Base-by-base conservation (phyloP, 2,888 invertebrate species). In the Minunthozetes semirufus region DNA sequence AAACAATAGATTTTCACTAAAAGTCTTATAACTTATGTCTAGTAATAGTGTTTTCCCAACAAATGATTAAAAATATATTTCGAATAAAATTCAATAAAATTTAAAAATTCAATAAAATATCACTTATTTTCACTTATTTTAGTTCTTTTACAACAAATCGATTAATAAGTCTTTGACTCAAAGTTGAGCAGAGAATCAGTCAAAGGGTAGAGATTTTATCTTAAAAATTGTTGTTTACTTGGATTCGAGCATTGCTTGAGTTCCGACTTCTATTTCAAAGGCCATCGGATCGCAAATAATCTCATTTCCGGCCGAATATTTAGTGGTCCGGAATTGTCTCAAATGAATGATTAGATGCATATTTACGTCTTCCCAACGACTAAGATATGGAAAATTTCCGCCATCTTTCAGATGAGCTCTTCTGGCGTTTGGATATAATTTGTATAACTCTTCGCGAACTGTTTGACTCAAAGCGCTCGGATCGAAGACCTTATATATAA, bases 371-470 rank as follows among this genome's bases (percentile, higher is more conserved):
- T 90, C 90, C 82, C 90, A 88, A 80, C 92, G 87, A 82, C 93
- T 93, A 77, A 94, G 85, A 81, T 93, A 94, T 0, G 94, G 94
- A 83, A 94, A 94, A 84, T 93, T 93, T 6, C 94, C 93, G 0
- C 94, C 94, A 78, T 87, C 88, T 82, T 94, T 94, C 70, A 94
- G 84, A 83, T 93, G 92, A 0, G 93, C 94, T 77, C 92, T 82
- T 83, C 91, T 92, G 0, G 92, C 93, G 77, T 89, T 87, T 0
- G 93, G 93, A 82, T 93, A 94, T 79, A 90, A 89, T 82, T 92
- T 92, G 82, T 91, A 91, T 79, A 93, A 84, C 80, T 92, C 91
- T 80, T 93, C 92, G 73, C 90, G 84, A 0, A 93, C 93, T 66
- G 80, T 72, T 50, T 88, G 87, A 76, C 91, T 91, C 70, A 94